Evolutionary conservation across 2,888 invertebrate species (phyloP), one percentile per base, ranked within the genome.

Genomic region (Cheilosia impressa): DNA sequence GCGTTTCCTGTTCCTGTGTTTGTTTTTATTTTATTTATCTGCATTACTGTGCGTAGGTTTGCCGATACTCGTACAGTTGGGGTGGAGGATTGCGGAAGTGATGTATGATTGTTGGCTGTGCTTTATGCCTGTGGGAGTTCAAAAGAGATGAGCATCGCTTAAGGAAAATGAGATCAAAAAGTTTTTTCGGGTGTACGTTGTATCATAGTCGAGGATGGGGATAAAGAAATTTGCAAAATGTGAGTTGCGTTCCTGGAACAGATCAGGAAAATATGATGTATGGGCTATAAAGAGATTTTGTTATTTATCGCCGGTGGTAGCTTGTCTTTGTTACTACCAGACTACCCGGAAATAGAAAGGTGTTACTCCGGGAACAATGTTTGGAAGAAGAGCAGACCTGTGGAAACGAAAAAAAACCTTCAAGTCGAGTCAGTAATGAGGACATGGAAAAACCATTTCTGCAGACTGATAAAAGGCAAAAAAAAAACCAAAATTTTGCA

Each of bases 51-150:
- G 68, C 68, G 2, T 13, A 52, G 34, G 65, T 68, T 60, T 66
- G 71, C 45, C 50, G 19, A 72, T 52, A 60, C 22, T 22, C 2
- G 2, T 2, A 22, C 22, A 47, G 58, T 60, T 53, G 1, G 27
- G 7, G 1, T 27, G 65, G 27, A 57, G 63, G 52, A 50, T 43
- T 68, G 60, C 43, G 43, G 22, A 68, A 68, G 66, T 83, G 73
- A 83, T 78, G 79, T 83, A 83, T 73, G 79, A 75, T 52, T 73
- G 78, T 68, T 73, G 63, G 66, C 38, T 66, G 17, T 69, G 66
- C 47, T 72, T 1, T 7, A 68, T 57, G 83, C 68, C 68, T 73
- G 13, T 9, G 77, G 73, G 73, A 62, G 52, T 57, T 78, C 43
- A 24, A 34, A 47, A 19, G 73, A 52, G 73, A 84, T 58, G 73